Evolutionary conservation across 2,113 vertebrate genomes (phyloP).

Genomic region (Urocitellus parryii): DNA sequence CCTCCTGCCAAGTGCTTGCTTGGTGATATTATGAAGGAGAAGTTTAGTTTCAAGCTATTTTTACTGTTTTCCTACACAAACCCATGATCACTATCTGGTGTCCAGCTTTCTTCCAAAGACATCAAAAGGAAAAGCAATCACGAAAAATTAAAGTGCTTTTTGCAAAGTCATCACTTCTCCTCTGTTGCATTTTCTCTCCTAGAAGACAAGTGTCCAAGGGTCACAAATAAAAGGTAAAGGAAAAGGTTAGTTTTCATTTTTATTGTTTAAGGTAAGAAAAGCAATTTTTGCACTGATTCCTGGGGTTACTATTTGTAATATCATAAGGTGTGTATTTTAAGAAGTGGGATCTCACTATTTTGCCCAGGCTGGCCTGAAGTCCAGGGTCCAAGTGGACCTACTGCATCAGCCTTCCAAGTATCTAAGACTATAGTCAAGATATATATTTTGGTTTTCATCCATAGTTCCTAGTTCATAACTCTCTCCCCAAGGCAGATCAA

Average conservation of each 20-base stretch:
- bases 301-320: conserved; percentile 31
- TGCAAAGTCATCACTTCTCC: conserved; percentile 75
- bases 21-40: conserved; percentile 30
- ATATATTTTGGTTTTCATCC: not conserved
- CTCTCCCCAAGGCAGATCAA: not conserved
- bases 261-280: not conserved
- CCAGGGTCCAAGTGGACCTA: not conserved
- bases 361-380: not conserved
- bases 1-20: conserved; percentile 55
- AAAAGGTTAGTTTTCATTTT: not conserved
- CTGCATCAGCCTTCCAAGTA: not conserved
- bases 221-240: conserved; percentile 50
- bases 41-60: conserved; percentile 46
- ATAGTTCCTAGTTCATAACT: not conserved
- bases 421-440: not conserved
- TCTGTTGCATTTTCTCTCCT: conserved; percentile 51
- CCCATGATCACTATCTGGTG: conserved; percentile 64
- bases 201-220: conserved; percentile 24
- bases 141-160: conserved; percentile 70
- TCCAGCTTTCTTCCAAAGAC: conserved; percentile 71
- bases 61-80: not conserved
- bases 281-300: conserved; percentile 46
- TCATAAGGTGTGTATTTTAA: not conserved
- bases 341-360: not conserved
- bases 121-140: conserved; percentile 73